Evolutionary conservation across 2,797 vertebrate species (phyloP).

Genomic region (Anabacerthia variegaticeps): DNA sequence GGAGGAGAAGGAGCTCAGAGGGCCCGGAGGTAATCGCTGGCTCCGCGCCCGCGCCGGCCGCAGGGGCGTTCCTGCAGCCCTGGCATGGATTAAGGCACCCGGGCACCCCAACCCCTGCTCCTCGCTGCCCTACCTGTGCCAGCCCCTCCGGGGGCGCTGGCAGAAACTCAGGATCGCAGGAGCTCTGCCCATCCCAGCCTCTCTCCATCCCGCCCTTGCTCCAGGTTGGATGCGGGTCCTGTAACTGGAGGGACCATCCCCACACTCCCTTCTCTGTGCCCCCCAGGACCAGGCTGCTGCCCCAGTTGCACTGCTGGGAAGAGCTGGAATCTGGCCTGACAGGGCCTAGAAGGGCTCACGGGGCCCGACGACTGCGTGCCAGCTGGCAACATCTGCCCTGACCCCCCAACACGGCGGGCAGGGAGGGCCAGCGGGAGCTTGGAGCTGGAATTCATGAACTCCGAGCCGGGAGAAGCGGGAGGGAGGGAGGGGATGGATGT

Average conservation of each 20-base stretch:
- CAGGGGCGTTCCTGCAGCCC: background rate
- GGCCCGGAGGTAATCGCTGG: background rate
- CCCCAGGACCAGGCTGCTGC: background rate
- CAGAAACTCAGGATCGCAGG: background rate
- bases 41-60: background rate
- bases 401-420: background rate
- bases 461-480: background rate
- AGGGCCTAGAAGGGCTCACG: background rate
- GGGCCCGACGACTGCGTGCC: rapidly evolving
- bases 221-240: rapidly evolving
- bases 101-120: background rate
- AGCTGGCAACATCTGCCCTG: background rate
- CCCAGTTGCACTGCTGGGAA: background rate
- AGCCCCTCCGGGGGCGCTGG: rapidly evolving
- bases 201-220: rapidly evolving
- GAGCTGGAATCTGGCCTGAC: background rate
- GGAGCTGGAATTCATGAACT: background rate
- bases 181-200: background rate
- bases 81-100: background rate
- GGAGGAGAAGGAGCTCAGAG: slow-evolving; percentile 5
- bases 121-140: rapidly evolving
- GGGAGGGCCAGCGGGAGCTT: background rate
- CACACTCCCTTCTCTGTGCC: rapidly evolving
- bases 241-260: rapidly evolving
- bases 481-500: background rate